Base-by-base conservation (phyloP, 2,888 invertebrate genomes). In the Drosophila helvetica region DNA sequence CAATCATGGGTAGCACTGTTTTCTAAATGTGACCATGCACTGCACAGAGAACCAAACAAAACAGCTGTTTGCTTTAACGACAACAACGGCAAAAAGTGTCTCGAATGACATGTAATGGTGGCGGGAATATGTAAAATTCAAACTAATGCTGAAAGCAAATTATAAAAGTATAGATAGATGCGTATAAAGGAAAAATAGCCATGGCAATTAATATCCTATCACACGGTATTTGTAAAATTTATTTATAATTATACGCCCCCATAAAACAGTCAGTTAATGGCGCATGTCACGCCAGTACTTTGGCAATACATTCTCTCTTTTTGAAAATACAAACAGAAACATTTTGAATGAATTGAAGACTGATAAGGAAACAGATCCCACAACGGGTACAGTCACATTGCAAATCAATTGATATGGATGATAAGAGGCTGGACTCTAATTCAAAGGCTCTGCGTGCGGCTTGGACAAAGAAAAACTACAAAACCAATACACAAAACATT, bases 1-100 rank as follows among this genome's bases (percentile, higher is more conserved):
- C 17, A 25, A 12, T 6, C n/a, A 69, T 66, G 65, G 65, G 70
- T 33, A 66, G 65, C 70, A 66, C 43, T 56, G 10, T 45, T 56
- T 9, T 3, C 2, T 7, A 6, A 63, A 56, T 66, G 65, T 56
- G 65, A n/a, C 65, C 70, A 5, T 33, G 7, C 38, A 10, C 8
- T 12, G 4, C 8, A n/a, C 5, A 27, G 5, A 1, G 15, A 38
- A 38, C 27, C 27, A 8, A 27, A 8, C 27, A 27, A 8, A 27
- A 8, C 8, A 27, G 27, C 27, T 8, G 8, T 27, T 27, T 27
- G 27, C 8, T 27, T 7, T 27, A 7, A 27, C 27, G 8, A 27
- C 27, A 27, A 27, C 7, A 7, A n/a, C n/a, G n/a, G n/a, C n/a
- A 27, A 7, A 1, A 27, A 27, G 27, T 27, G 27, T 1, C 7